A percentile compares a stretch with the other conserved stretches of the same genome.
Evolutionary conservation across 2,888 invertebrate species (phyloP).

Genomic region (Darwinula stevensoni): DNA sequence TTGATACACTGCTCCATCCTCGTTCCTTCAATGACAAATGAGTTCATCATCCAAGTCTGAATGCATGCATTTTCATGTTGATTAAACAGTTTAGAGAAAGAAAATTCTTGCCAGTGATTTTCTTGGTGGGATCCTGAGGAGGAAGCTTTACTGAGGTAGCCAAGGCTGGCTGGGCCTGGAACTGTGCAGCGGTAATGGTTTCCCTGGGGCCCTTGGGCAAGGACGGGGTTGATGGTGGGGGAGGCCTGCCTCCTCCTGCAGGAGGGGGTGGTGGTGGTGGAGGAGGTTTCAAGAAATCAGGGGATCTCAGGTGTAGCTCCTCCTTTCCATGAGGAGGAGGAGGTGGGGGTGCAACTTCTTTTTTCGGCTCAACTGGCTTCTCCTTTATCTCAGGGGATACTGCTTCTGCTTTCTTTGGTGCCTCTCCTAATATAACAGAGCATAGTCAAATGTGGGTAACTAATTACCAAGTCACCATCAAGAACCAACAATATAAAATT

Average conservation of each 20-base stretch:
- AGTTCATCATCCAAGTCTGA: too few species aligned
- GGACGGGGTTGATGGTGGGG: not conserved
- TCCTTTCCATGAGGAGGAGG: not conserved
- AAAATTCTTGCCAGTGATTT: conserved; percentile 11
- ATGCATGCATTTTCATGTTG: too few species aligned
- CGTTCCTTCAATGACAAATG: too few species aligned
- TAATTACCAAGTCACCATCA: too few species aligned
- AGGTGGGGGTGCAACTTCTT: not conserved
- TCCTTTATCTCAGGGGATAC: not conserved
- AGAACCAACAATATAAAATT: too few species aligned
- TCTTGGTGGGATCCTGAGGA: conserved; percentile 41
- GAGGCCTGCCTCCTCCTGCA: conserved; percentile 6
- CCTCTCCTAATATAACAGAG: too few species aligned
- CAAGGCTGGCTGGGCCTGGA: not conserved
- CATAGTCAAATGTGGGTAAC: too few species aligned
- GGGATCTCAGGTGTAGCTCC: not conserved
- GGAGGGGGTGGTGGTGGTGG: not conserved
- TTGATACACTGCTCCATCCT: conserved; percentile 1
- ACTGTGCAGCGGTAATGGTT: not conserved
- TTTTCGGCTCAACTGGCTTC: not conserved
- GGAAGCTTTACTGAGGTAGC: conserved; percentile 21
- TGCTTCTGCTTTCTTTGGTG: too few species aligned
- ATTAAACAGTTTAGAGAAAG: too few species aligned
- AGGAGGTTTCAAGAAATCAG: conserved; percentile 1
- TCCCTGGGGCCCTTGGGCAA: not conserved